Evolutionary conservation across 2,888 invertebrate genomes (phyloP), one percentile per base, ranked within the genome.

Genomic region (Dexiosoma caninum): DNA sequence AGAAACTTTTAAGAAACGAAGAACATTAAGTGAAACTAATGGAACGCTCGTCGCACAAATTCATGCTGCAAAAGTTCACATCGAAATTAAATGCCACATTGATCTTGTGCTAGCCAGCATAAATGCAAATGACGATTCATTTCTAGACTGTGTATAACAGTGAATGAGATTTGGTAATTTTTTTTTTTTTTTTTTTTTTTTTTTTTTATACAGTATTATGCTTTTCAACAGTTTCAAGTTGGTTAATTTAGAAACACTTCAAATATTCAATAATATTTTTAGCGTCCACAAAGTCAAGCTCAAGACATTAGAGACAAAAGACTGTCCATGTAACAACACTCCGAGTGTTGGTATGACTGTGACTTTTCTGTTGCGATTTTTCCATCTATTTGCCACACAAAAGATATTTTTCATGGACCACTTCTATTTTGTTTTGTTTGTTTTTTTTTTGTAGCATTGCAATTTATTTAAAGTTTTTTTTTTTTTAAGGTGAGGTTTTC

Each of bases 81-180:
- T 40, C 10, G 19, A 40, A 49, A 51, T 71, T 76, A 76, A 82
- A 82, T 71, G 71, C 72, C 83, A 74, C 85, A 84, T 86, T 87
- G 88, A 87, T 88, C 86, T 86, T 87, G 85, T 83, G 23, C 21
- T n/a, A n/a, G n/a, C n/a, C n/a, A n/a, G n/a, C n/a, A n/a, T n/a
- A n/a, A n/a, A n/a, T n/a, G n/a, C n/a, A n/a, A n/a, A n/a, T n/a
- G n/a, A n/a, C n/a, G n/a, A n/a, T n/a, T n/a, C n/a, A n/a, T n/a
- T n/a, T n/a, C n/a, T n/a, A n/a, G n/a, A n/a, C n/a, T n/a, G n/a
- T n/a, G n/a, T n/a, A n/a, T n/a, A n/a, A n/a, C n/a, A n/a, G n/a
- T n/a, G n/a, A n/a, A n/a, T n/a, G n/a, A n/a, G n/a, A n/a, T n/a
- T n/a, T n/a, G n/a, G n/a, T n/a, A n/a, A n/a, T n/a, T n/a, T n/a